Conservation (phyloP, 2,113 vertebrate genomes). For the Seriola rivoliana region DNA sequence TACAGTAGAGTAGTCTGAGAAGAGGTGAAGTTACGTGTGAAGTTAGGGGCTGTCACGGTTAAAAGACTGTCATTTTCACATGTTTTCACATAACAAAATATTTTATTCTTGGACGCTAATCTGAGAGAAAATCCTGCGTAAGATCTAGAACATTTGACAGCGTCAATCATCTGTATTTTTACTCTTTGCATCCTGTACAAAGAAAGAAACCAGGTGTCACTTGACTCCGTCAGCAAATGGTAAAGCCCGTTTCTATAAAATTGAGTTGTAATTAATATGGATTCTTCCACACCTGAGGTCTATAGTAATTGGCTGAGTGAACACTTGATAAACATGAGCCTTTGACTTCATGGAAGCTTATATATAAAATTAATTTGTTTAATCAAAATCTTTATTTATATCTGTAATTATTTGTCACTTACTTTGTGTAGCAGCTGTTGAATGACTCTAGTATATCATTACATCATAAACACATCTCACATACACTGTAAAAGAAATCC, state of each 20-base stretch:
- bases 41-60: neutral
- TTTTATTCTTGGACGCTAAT: neutral
- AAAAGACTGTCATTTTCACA: neutral
- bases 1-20: conserved; percentile 23
- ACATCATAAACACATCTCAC: neutral
- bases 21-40: neutral
- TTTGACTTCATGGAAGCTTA: conserved; percentile 20
- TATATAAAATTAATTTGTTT: conserved; percentile 18
- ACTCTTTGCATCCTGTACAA: neutral
- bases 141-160: neutral
- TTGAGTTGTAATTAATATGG: conserved; percentile 34
- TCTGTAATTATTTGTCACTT: conserved; percentile 11
- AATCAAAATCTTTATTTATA: conserved; percentile 32
- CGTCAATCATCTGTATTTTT: neutral
- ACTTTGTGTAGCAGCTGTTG: conserved; percentile 2
- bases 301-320: conserved; percentile 46
- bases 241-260: conserved; percentile 16
- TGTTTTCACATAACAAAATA: neutral
- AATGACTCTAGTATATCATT: neutral
- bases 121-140: neutral
- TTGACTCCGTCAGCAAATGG: neutral
- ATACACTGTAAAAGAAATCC: neutral
- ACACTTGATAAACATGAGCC: conserved; percentile 35
- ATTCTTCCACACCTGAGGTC: conserved; percentile 16
- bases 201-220: conserved; percentile 20